These are phyloP conservation scores for Probaryconus sp. DNA, from an alignment of 1,140 invertebrate genomes.

Conservation along the genomic window DNA sequence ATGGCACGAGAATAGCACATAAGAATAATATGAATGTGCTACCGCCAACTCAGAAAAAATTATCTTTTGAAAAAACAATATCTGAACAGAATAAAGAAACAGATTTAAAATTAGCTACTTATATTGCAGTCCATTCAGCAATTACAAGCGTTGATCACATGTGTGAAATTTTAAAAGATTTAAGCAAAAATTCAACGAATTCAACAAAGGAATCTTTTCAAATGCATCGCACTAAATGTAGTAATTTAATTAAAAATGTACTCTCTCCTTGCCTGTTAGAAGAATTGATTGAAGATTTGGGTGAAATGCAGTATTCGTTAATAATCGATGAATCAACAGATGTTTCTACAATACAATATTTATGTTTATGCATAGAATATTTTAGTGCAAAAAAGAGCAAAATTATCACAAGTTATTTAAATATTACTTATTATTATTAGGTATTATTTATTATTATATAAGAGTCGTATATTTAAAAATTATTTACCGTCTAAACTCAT, in stretches of 20 bases:
- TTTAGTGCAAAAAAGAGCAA: constrained; percentile 53
- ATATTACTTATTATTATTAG: too few relatives aligned
- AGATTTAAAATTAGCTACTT: constrained; percentile 22
- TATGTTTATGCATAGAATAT: constrained; percentile 66
- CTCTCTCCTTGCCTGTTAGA: constrained; percentile 64
- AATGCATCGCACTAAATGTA: constrained; percentile 69
- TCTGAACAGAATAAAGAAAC: constrained; percentile 7
- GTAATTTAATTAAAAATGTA: constrained; percentile 68
- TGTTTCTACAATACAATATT: constrained; percentile 61
- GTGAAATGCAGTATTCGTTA: constrained; percentile 63
- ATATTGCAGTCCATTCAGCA: constrained; percentile 37
- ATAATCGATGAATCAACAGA: constrained; percentile 69
- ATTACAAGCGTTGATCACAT: constrained; percentile 48
- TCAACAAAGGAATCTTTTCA: constrained; percentile 34
- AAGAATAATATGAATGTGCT: neutral
- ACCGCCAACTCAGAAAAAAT: neutral
- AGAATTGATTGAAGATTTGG: constrained; percentile 62
- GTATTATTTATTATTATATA: too few relatives aligned
- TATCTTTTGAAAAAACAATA: neutral
- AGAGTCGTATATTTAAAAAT: too few relatives aligned
- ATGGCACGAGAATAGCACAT: constrained; percentile 10
- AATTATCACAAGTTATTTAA: constrained; percentile 62
- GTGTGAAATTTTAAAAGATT: constrained; percentile 24
- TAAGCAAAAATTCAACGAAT: constrained; percentile 22
- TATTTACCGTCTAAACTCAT: too few relatives aligned